phyloP scores from a whole-genome alignment of 2,113 vertebrate species.

The Telmatochromis brachygnathus region DNA sequence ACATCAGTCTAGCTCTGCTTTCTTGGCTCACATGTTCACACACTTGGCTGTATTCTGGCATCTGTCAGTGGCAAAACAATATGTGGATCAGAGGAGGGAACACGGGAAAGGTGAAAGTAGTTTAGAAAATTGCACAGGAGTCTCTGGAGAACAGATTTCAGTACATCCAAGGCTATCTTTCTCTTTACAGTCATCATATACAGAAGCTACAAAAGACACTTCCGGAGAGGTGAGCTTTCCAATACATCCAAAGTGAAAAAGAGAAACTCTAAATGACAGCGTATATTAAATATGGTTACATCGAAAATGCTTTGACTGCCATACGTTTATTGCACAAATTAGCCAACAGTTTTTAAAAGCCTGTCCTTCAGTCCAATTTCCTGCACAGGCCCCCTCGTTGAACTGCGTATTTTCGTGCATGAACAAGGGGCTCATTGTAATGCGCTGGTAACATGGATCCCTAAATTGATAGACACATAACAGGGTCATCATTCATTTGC shows the following conservation, averaged over 20 bases:
- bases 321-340: slow-evolving; percentile 4
- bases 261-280: not conserved
- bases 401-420: slow-evolving; percentile 9
- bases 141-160: slow-evolving; percentile 1
- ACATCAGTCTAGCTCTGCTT: slow-evolving; percentile 50
- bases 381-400: not conserved
- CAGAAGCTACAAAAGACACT: not conserved
- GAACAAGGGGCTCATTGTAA: slow-evolving; percentile 64
- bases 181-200: not conserved
- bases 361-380: slow-evolving; percentile 5
- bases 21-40: not conserved
- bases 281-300: not conserved
- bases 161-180: not conserved
- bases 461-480: slow-evolving; percentile 68
- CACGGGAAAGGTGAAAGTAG: slow-evolving; percentile 21
- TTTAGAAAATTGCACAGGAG: slow-evolving; percentile 28
- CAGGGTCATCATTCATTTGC: slow-evolving; percentile 70
- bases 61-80: slow-evolving; percentile 49
- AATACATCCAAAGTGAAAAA: not conserved
- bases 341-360: slow-evolving; percentile 16
- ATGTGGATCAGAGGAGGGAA: slow-evolving; percentile 30
- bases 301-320: not conserved
- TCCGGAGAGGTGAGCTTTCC: not conserved
- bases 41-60: slow-evolving; percentile 30
- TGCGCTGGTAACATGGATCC: slow-evolving; percentile 44